Evolutionary conservation across 2,797 vertebrate genomes (phyloP), one percentile per base, ranked within the genome.

Genomic region (Micropoecilia bifurca): DNA sequence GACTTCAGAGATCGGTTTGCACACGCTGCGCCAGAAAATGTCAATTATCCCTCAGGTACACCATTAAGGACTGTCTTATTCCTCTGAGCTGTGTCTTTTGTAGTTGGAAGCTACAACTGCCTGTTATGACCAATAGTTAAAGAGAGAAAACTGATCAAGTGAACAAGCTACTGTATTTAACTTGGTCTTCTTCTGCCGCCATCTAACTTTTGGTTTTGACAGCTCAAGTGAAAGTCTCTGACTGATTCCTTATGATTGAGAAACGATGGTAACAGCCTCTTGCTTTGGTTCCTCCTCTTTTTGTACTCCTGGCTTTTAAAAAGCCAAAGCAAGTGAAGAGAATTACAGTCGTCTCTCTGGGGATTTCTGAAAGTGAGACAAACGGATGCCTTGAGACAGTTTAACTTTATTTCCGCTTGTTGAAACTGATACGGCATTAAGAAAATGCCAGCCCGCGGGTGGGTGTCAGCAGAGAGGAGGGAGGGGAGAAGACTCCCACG

Each of bases 41-140:
- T 99, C 98, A 22, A 99, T 99, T 95, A 99, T 99, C 91, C 98
- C 98, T 74, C 96, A 99, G 97, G 98, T 94, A 61, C 25, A 1
- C 4, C 43, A 77, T 77, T 82, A 25, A 28, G 68, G 59, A 73
- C 57, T 55, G 7, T 28, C n/a, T 72, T 33, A 46, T n/a, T 59
- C 61, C 69, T 10, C 33, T 13, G 68, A 83, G 3, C 71, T 83
- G 18, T 78, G 59, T 55, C 61, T 66, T 79, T 79, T 25, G 18
- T 71, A 69, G 57, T 73, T 76, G 59, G 16, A 33, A 63, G 59
- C 18, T 68, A 68, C 41, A 68, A 68, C 33, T 12, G 8, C 20
- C 41, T 41, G 22, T 41, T 22, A 39, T 41, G 63, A 41, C 22
- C 36, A 25, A 22, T 25, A 41, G 18, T 22, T 20, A 63, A 41